Evolutionary conservation across 2,888 invertebrate species (phyloP), one percentile per base, ranked within the genome.

Genomic region (Parnassius apollo): DNA sequence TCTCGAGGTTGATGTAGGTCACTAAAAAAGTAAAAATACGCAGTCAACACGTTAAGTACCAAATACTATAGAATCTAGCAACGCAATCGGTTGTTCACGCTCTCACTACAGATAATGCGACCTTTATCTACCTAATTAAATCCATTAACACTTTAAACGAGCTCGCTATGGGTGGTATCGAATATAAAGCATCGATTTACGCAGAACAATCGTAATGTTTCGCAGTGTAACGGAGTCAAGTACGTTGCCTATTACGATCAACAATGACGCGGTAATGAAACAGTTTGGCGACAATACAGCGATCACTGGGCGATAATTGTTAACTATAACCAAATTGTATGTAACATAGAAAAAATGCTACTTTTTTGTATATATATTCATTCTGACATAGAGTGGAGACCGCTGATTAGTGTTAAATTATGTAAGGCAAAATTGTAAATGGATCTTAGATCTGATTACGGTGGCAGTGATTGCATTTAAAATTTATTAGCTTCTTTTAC

Each of bases 191-290:
- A 51, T 61, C 48, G 60, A 56, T 59, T 42, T 60, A 61, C 58
- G 57, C 54, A 61, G 62, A 61, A 66, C 63, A n/a, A n/a, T n/a
- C n/a, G n/a, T n/a, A n/a, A n/a, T n/a, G n/a, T n/a, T n/a, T n/a
- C n/a, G n/a, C n/a, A n/a, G 22, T 57, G 51, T 44, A 65, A 65
- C 61, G 58, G 62, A 65, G 65, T 66, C 53, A 66, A 69, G 61
- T 56, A 57, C 65, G 68, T 66, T 60, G 53, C 62, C 49, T 18
- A 42, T 59, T 22, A 35, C 48, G 13, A 49, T 44, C 46, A 44
- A 60, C 54, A 84, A 82, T 79, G 77, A 77, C 75, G 71, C 69
- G 65, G 77, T 82, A 83, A 83, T 84, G 83, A 81, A 82, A 83
- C 82, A 83, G 85, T 85, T 85, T 81, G 81, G 83, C 75, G 79